Evolutionary conservation across 2,888 invertebrate genomes (phyloP), one percentile per base, ranked within the genome.

Genomic region (Nesidiocoris tenuis): DNA sequence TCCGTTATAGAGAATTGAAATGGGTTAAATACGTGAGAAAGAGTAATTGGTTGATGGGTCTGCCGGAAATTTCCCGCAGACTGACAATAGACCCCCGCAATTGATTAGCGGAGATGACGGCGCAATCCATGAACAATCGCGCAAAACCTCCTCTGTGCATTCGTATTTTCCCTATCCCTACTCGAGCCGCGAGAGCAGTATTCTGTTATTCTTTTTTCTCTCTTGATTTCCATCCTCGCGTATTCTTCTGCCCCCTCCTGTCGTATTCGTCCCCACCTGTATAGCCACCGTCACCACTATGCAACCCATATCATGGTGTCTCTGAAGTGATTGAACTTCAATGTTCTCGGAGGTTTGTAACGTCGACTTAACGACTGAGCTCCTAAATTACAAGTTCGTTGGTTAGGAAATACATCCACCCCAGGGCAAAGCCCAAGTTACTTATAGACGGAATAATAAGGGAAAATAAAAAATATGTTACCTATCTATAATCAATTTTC

Each of bases 1-100:
- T 61, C 22, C 25, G 70, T 39, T 25, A n/a, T 19, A 57, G 70
- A 61, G 61, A 70, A 70, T 70, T 70, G 70, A 70, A 70, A 70
- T 70, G 70, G 70, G 70, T 70, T 70, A 70, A 70, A 70, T 70
- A 70, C 59, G 70, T 70, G 70, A 70, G 70, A 70, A 70, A 70
- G 70, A 70, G 70, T 70, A 70, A 70, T 70, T 70, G 70, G 70
- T 70, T 70, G 70, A 70, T 70, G 70, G 70, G 70, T 59, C 70
- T 70, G 70, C 70, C 70, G 70, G 70, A 70, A 70, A 70, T 70
- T 70, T 70, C 70, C 70, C 59, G 70, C 70, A 57, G 57, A 61
- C 70, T 70, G 70, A 70, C 70, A 70, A 70, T 70, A 70, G 59
- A 70, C 23, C 23, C 70, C 59, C 70, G 70, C 70, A 70, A 70